A percentile compares a stretch with the other conserved stretches of the same genome.
These are phyloP conservation scores for Mareca penelope DNA, from an alignment of 2,797 vertebrate genomes.

Conservation along the genomic window DNA sequence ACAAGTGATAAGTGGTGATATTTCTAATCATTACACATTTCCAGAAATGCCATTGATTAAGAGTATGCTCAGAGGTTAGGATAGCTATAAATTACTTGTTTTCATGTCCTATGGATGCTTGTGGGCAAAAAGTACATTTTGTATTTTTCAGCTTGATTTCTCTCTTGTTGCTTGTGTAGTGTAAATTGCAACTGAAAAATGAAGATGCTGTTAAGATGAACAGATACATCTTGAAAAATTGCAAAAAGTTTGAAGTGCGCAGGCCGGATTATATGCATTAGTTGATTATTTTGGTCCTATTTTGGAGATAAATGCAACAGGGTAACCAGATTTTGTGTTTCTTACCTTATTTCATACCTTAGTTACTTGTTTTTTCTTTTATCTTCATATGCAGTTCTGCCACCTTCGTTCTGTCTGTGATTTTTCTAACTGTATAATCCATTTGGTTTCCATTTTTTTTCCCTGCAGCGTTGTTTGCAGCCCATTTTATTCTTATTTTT, in stretches of 20 bases:
- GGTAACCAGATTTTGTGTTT: neutral
- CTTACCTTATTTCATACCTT: neutral
- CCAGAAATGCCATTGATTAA: conserved; percentile 3
- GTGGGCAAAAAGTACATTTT: conserved; percentile 16
- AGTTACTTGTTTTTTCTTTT: neutral
- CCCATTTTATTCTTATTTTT: neutral
- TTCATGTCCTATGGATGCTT: neutral
- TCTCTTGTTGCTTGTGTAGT: conserved; percentile 31
- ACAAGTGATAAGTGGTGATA: conserved; percentile 2
- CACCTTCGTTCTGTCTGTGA: neutral
- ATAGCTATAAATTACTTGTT: neutral
- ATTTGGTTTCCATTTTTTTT: neutral
- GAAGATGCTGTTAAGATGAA: conserved; percentile 2
- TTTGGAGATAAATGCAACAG: neutral
- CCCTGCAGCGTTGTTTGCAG: neutral
- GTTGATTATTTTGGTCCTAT: neutral
- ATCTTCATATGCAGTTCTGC: neutral
- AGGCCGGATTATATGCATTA: neutral
- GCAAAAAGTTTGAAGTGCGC: neutral
- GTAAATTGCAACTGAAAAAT: conserved; percentile 12
- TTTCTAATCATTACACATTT: neutral
- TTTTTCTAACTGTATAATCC: neutral
- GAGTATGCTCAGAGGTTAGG: neutral
- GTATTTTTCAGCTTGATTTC: conserved; percentile 27
- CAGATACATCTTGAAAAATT: neutral